Evolutionary conservation across 2,888 invertebrate species (phyloP).

Genomic region (Cheilosia grossa): DNA sequence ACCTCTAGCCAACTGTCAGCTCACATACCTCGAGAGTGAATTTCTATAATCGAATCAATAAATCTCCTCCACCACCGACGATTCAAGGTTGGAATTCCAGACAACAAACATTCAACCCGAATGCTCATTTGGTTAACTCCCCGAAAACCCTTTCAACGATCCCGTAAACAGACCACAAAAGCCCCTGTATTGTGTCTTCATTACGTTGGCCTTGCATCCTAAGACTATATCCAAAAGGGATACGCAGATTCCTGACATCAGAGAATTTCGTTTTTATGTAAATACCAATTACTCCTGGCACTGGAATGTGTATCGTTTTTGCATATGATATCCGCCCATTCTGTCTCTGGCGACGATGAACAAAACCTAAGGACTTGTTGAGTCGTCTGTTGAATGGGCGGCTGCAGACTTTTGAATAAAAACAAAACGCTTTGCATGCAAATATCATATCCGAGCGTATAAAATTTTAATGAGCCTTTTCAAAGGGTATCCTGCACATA

Average conservation of each 20-base stretch:
- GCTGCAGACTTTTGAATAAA: constrained; percentile 29
- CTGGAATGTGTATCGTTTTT: constrained; percentile 40
- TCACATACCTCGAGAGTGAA: constrained; percentile 8
- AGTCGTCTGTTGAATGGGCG: constrained; percentile 14
- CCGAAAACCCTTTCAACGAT: no score
- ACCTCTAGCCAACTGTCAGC: no score
- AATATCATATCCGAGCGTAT: constrained; percentile 58
- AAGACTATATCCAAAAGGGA: no score
- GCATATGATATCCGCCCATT: constrained; percentile 8
- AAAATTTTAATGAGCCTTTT: constrained; percentile 64
- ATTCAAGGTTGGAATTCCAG: not conserved
- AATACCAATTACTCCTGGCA: constrained; percentile 45
- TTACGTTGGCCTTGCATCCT: no score
- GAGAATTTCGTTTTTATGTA: constrained; percentile 35
- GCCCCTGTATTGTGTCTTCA: no score
- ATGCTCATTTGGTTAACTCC: no score
- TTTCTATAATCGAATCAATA: constrained; percentile 36
- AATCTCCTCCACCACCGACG: not conserved
- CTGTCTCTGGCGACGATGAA: no score
- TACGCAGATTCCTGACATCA: not conserved
- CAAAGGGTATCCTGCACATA: constrained; percentile 36
- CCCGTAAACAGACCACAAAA: no score
- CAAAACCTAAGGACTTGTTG: constrained; percentile 29
- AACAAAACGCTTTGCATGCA: constrained; percentile 57
- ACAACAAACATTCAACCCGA: no score